Evolutionary conservation across 2,888 invertebrate species (phyloP).

Genomic region (Noctua fimbriata): DNA sequence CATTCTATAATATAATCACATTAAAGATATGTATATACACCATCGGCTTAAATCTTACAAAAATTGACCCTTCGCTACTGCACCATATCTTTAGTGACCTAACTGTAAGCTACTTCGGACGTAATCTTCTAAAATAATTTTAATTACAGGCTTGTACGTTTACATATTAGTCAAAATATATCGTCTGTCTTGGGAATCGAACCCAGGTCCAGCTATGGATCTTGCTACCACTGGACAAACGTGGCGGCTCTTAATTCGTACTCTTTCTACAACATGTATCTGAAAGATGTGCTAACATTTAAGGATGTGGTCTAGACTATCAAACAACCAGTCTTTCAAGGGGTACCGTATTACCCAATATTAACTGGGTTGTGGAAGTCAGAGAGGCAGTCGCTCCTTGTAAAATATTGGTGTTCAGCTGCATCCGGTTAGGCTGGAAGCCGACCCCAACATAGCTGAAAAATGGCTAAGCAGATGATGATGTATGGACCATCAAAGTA

Average conservation of each 20-base stretch:
- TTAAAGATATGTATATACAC: no score
- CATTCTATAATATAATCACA: no score
- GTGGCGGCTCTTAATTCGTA: background rate
- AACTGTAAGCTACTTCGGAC: background rate
- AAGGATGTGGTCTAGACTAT: background rate
- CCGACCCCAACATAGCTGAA: no score
- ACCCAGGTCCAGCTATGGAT: background rate
- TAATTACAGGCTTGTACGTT: background rate
- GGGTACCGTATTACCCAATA: no score
- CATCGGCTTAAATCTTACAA: no score
- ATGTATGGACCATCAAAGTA: no score
- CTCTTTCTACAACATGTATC: background rate
- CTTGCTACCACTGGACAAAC: background rate
- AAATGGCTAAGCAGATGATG: no score
- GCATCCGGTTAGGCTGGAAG: no score
- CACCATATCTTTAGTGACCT: background rate
- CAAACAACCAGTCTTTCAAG: background rate
- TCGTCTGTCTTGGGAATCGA: background rate
- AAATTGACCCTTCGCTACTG: no score
- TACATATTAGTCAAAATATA: background rate
- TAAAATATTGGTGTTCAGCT: no score
- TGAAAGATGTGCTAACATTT: background rate
- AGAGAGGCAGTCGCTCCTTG: no score
- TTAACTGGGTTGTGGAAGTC: no score
- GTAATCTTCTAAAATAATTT: background rate